These are phyloP conservation scores for Malurus splendens DNA, from an alignment of 2,797 vertebrate species.

Conservation along the genomic window DNA sequence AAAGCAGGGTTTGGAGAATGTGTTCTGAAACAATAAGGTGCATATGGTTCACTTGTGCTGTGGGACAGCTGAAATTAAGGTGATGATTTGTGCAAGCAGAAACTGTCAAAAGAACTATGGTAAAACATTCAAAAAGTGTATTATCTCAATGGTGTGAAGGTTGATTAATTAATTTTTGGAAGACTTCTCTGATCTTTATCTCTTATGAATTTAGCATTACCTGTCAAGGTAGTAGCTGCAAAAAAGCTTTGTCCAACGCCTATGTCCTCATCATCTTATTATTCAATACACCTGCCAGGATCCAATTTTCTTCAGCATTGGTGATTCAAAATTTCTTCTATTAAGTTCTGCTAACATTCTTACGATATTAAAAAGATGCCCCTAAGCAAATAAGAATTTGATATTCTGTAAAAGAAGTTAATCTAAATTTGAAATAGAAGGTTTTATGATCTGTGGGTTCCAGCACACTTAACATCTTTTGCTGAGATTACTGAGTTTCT, in stretches of 20 bases:
- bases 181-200: background rate
- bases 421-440: slow-evolving; percentile 11
- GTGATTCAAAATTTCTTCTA: slow-evolving; percentile 7
- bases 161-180: slow-evolving; percentile 12
- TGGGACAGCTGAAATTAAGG: background rate
- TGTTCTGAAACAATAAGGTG: background rate
- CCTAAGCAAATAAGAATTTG: slow-evolving; percentile 29
- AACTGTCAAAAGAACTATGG: background rate
- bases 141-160: background rate
- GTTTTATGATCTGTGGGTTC: slow-evolving; percentile 20
- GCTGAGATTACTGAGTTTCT: background rate
- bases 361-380: slow-evolving; percentile 32
- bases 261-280: background rate
- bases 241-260: background rate
- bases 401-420: slow-evolving; percentile 29
- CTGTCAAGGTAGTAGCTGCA: background rate
- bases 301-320: background rate
- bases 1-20: background rate
- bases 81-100: background rate
- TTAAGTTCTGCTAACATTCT: slow-evolving; percentile 28
- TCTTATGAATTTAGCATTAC: background rate
- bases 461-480: background rate
- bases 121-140: background rate
- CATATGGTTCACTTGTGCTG: background rate
- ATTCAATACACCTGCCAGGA: background rate